Base-by-base conservation (phyloP, 2,888 invertebrate species). In the Micropterix aruncella region DNA sequence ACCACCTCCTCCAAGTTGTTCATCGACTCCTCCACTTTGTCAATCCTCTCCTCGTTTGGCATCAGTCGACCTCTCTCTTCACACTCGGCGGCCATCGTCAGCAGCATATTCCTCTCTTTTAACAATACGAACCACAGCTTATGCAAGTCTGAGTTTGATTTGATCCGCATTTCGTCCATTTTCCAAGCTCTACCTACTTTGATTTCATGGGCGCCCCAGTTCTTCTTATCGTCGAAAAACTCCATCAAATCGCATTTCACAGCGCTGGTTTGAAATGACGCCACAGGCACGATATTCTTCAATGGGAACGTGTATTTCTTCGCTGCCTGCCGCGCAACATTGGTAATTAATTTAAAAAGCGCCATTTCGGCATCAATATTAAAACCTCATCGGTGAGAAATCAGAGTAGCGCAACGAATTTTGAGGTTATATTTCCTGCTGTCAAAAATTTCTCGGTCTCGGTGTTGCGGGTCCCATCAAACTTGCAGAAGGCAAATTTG, bases 1-100 rank as follows among this genome's bases (percentile, higher is more conserved):
- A 99, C 80, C 0, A 99, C 92, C 15, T 71, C 68, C 64, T 97
- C 90, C 46, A 99, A 68, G 61, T 96, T 93, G 49, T 79, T 74
- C 99, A 99, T 99, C 15, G 95, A 94, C 53, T 88, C 86, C 58
- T 89, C 79, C 0, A 96, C 88, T 75, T 95, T 96, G 56, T 94
- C 93, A 43, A 93, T 70, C 55, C 96, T 75, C 64, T 97, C 96
- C 2, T 94, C 93, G 64, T 79, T 93, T 2, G 95, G 91, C 60
- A 96, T 89, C 3, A 83, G 51, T 58, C 77, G 69, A 50, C 67
- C 63, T 56, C 80, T 68, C 37, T 75, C 63, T 42, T 81, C 79
- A 62, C 79, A 77, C 60, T 83, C 85, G 49, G 89, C 77, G 65
- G 95, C 90, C 96, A 97, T 95, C 2, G 97, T 96, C 50, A 91